Evolutionary conservation across 2,797 vertebrate species (phyloP), one percentile per base, ranked within the genome.

Genomic region (Sus cebifrons): DNA sequence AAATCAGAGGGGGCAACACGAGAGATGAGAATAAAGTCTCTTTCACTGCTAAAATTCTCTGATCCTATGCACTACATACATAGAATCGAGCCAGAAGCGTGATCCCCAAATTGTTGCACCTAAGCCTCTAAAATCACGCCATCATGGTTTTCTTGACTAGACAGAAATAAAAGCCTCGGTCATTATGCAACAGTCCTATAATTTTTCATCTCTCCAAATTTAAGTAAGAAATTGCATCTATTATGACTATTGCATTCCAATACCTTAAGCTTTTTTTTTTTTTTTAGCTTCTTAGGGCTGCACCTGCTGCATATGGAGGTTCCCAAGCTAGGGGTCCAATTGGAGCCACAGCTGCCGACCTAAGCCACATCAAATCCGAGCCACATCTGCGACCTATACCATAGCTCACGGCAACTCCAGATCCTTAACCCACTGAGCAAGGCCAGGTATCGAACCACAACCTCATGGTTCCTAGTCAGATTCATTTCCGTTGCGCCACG

Each of bases 1-100:
- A 74, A 60, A 70, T 83, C 73, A 88, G 78, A 71, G 25, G 64
- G 40, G 3, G 20, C 25, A 81, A 86, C 18, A 52, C 15, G 32
- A 25, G 18, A 89, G 17, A 65, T 70, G 13, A 79, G 9, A 84
- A 12, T 67, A 73, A 91, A 12, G 29, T 78, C 82, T 92, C 74
- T 70, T 62, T 62, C 27, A 7, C 1, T 82, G 71, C 40, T 97
- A n/a, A 68, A 85, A 85, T 73, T 74, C 74, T 86, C 62, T 86
- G 70, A 94, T 52, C 90, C 71, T 54, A 54, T 40, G 60, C 27
- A 87, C 70, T 62, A 58, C 13, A 77, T 15, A 6, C n/a, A 74
- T 77, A 27, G 18, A 96, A 81, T 49, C 9, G 40, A 77, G 54
- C 20, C 49, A 75, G 81, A 96, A 95, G 18, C 58, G 68, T 7